Evolutionary conservation across 35 echinoderm and acorn worm species (phyloP).

Genomic region (Ptychodera flava): DNA sequence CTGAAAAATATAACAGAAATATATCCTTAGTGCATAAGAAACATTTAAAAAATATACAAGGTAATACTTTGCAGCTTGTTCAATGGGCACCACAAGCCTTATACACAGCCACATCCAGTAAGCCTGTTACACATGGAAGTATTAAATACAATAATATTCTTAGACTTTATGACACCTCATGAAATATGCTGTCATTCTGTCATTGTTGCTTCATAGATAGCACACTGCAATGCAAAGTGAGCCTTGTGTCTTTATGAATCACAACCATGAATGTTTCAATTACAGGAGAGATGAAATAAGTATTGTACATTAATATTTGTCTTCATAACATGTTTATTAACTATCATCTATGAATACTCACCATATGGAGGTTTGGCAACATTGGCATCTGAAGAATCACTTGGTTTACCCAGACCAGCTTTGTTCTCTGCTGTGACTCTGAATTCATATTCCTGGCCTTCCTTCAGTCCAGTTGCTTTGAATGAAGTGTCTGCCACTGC

Average conservation of each 20-base stretch:
- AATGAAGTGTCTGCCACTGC: neutral
- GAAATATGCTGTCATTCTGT: neutral
- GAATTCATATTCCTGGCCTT: conserved; percentile 9
- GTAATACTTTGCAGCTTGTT: neutral
- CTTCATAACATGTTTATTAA: neutral
- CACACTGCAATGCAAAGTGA: too few species aligned
- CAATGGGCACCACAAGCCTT: too few species aligned
- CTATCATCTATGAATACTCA: neutral
- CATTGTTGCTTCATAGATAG: neutral
- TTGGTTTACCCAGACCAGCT: conserved; percentile 14
- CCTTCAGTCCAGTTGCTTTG: neutral
- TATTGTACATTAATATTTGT: neutral
- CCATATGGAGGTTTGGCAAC: conserved; percentile 13
- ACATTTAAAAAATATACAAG: neutral
- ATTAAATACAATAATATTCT: neutral
- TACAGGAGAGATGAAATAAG: too few species aligned
- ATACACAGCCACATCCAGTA: too few species aligned
- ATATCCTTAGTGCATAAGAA: neutral
- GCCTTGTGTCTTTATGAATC: too few species aligned
- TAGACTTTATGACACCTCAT: neutral
- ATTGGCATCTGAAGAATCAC: neutral
- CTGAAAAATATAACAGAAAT: neutral
- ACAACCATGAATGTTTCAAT: too few species aligned
- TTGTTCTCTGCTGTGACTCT: conserved; percentile 13
- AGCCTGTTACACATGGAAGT: neutral